Base-by-base conservation (phyloP, 2,888 invertebrate species). In the Pilophorus perplexus region DNA sequence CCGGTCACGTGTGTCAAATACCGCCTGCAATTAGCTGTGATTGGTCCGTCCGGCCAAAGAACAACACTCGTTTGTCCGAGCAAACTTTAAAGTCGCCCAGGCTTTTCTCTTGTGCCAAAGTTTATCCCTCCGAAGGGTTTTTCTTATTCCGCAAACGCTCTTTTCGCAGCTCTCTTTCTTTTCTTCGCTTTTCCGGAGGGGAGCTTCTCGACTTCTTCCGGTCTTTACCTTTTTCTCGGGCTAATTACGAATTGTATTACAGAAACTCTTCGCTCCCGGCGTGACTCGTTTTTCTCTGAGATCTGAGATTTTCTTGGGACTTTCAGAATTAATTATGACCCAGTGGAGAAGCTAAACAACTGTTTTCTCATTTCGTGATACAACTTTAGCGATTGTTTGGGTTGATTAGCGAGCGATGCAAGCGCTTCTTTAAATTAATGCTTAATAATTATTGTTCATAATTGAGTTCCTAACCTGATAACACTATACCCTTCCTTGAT, bases 61-160 rank as follows among this genome's bases (percentile, higher is more conserved):
- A 64, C 64, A 64, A 64, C 50, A 50, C 64, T 64, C 64, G 64
- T 64, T 64, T 64, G 60, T 62, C 60, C 60, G 46, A 46, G 60
- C 60, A 25, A 62, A 62, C 60, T 62, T 62, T 62, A 46, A 46
- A 62, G 60, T 62, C 46, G 6, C 44, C 46, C 28, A 28, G 22
- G 22, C 42, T 20, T 20, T 28, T 20, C 59, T 42, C n/a, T n/a
- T n/a, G n/a, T 20, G 33, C n/a, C n/a, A n/a, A n/a, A n/a, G n/a
- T n/a, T 62, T 62, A 14, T 20, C 44, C 10, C 22, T 3, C 40
- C 37, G 12, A 18, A 14, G 8, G 55, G 55, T 37, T 55, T 33
- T 38, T 55, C 55, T 38, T 55, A 55, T 55, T 38, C 55, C 23
- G 38, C 18, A 38, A 23, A 18, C 38, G 38, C 38, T 38, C 22